phyloP scores from a whole-genome alignment of 2,797 vertebrate genomes.

The Zalophus californianus region DNA sequence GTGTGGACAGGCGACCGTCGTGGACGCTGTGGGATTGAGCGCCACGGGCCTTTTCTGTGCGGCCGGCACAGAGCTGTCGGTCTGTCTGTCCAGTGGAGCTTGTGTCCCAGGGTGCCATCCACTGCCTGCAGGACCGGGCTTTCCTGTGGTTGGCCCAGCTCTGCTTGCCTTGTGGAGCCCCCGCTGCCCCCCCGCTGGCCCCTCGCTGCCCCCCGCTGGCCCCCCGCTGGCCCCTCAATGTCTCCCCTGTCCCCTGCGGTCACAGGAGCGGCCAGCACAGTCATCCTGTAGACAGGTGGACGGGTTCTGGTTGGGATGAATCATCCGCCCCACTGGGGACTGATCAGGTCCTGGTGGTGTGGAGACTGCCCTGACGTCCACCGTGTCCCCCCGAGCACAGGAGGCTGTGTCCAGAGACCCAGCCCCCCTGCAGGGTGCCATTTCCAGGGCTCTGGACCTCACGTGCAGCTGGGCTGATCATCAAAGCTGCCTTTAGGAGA shows the following conservation, averaged over 20 bases:
- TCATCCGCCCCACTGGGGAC: neutral
- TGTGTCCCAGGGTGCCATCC: neutral
- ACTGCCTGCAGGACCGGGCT: neutral
- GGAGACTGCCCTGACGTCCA: neutral
- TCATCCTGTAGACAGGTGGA: accelerated
- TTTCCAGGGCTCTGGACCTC: neutral
- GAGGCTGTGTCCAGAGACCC: neutral
- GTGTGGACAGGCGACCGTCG: neutral
- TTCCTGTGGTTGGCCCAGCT: neutral
- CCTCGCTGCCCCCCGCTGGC: too few species aligned
- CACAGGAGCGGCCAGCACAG: neutral
- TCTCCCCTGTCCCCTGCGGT: neutral
- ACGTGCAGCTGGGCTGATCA: neutral
- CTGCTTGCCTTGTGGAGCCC: neutral
- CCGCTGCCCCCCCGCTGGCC: accelerated
- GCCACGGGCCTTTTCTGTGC: neutral
- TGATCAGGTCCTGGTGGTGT: neutral
- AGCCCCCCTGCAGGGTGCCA: too few species aligned
- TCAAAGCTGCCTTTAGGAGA: neutral
- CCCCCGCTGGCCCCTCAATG: too few species aligned
- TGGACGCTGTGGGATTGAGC: neutral
- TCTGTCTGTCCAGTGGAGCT: neutral
- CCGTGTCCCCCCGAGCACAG: neutral
- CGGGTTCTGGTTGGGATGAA: neutral
- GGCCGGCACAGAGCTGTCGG: neutral